phyloP scores from a whole-genome alignment of 2,797 vertebrate species.

The Heteromormyrus szaboi region DNA sequence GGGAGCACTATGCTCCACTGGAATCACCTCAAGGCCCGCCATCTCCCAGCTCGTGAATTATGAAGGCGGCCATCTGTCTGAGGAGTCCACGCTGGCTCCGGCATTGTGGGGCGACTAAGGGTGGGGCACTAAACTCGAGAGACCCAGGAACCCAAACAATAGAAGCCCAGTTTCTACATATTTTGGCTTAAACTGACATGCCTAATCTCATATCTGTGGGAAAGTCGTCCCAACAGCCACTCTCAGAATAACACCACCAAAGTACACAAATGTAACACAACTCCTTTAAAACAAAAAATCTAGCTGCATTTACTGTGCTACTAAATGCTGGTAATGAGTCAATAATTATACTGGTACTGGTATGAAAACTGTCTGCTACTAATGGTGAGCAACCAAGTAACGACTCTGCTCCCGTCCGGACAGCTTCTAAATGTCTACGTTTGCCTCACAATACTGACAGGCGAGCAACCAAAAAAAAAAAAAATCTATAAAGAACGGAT shows the following conservation, averaged over 20 bases:
- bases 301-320: neutral
- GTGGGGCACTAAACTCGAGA: neutral
- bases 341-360: neutral
- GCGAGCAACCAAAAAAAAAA: neutral
- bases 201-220: neutral
- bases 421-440: neutral
- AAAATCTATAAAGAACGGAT: neutral
- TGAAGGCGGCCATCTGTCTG: conserved; percentile 40
- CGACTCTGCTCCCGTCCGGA: neutral
- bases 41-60: conserved; percentile 36
- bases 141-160: neutral
- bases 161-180: neutral
- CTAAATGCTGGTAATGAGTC: neutral
- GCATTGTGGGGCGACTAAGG: neutral
- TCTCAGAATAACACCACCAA: neutral
- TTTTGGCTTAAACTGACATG: neutral
- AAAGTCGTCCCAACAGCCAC: neutral
- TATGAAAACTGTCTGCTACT: neutral
- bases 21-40: conserved; percentile 22
- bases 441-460: neutral
- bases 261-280: neutral
- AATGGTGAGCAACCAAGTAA: neutral
- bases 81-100: conserved; percentile 17
- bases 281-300: neutral
- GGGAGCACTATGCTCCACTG: conserved; percentile 18